Conservation (phyloP, 2,888 invertebrate species). For the Malachius bipustulatus region DNA sequence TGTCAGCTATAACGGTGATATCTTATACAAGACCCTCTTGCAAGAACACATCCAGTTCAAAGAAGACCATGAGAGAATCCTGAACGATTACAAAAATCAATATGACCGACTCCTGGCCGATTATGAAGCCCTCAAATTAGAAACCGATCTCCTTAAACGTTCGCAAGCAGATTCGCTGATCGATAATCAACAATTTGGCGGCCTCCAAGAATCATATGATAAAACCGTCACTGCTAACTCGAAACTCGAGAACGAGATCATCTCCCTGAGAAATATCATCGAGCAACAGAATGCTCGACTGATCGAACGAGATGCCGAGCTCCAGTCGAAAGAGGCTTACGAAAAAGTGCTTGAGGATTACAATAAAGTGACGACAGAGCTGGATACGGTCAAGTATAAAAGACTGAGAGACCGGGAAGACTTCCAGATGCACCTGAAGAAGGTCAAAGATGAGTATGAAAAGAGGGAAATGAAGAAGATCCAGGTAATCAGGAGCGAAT, state of each 20-base stretch:
- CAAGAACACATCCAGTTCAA: constrained; percentile 17
- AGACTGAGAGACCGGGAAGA: constrained; percentile 32
- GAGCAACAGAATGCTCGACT: constrained; percentile 26
- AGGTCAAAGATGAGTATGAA: constrained; percentile 27
- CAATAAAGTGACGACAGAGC: constrained; percentile 30
- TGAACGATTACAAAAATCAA: constrained; percentile 9
- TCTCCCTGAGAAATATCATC: constrained; percentile 23
- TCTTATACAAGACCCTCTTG: constrained; percentile 23
- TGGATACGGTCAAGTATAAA: constrained; percentile 34
- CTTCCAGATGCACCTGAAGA: constrained; percentile 29
- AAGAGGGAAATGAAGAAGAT: constrained; percentile 35
- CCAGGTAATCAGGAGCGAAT: constrained; percentile 49
- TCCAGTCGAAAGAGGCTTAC: constrained; percentile 32
- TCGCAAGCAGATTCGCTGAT: constrained; percentile 2
- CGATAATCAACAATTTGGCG: constrained; percentile 19
- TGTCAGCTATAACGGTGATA: constrained; percentile 17
- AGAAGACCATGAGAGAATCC: constrained; percentile 14
- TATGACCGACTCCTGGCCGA: constrained; percentile 11
- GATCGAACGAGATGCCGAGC: constrained; percentile 18
- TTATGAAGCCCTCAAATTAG: constrained; percentile 14
- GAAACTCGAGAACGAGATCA: constrained; percentile 29
- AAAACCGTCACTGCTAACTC: constrained; percentile 29
- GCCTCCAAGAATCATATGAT: constrained; percentile 29
- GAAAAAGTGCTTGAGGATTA: constrained; percentile 34
- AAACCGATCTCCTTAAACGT: constrained; percentile 10